These are phyloP conservation scores for Poeciliopsis occidentalis DNA, from an alignment of 2,113 vertebrate genomes.

Conservation along the genomic window DNA sequence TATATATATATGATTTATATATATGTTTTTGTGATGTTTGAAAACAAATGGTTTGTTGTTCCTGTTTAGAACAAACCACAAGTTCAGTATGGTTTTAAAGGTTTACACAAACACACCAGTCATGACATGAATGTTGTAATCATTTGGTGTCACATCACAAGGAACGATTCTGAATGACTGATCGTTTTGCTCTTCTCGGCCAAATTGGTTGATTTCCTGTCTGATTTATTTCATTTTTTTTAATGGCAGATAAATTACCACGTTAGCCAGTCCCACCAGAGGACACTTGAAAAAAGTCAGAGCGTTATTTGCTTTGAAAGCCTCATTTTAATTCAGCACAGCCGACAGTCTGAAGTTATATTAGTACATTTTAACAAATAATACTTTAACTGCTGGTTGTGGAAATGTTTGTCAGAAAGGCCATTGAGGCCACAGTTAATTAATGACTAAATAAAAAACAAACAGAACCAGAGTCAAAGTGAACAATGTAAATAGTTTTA, in stretches of 20 bases:
- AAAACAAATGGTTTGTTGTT: background rate
- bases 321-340: too few species aligned
- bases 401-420: background rate
- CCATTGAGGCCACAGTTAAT: background rate
- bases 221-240: background rate
- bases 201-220: background rate
- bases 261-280: too few species aligned
- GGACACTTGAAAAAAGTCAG: background rate
- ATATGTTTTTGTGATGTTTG: too few species aligned
- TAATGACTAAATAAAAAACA: background rate
- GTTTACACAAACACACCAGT: too few species aligned
- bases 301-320: too few species aligned
- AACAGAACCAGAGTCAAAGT: conserved; percentile 9
- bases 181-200: background rate
- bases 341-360: background rate
- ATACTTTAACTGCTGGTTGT: background rate
- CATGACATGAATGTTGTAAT: background rate
- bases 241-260: too few species aligned
- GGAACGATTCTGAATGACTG: background rate
- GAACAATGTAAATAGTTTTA: conserved; percentile 72
- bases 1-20: too few species aligned
- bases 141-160: background rate
- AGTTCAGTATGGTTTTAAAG: too few species aligned
- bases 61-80: too few species aligned
- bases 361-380: background rate